A percentile compares a stretch with the other conserved stretches of the same genome.
These are phyloP conservation scores for Tetranychus truncatus DNA, from an alignment of 2,888 invertebrate genomes.

Conservation along the genomic window DNA sequence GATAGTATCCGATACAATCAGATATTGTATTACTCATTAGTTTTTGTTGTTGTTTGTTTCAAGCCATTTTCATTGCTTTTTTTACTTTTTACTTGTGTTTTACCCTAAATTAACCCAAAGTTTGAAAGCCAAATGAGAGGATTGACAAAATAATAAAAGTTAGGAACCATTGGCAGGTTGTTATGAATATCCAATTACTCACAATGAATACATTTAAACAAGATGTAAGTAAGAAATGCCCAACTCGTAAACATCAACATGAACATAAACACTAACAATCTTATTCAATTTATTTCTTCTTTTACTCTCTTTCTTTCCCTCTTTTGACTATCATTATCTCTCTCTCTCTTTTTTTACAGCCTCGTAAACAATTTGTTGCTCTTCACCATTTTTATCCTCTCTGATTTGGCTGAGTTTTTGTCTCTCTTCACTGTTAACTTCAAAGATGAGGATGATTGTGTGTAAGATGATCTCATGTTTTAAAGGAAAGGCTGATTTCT, in stretches of 20 bases:
- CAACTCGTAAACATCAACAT: neutral
- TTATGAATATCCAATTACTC: neutral
- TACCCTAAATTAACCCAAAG: neutral
- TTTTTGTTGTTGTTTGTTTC: too few species aligned
- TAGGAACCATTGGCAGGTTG: neutral
- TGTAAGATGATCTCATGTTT: too few species aligned
- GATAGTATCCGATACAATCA: too few species aligned
- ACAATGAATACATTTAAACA: neutral
- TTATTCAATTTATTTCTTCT: neutral
- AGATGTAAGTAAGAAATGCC: neutral
- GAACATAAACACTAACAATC: neutral
- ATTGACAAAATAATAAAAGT: neutral
- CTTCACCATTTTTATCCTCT: neutral
- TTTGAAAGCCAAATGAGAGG: neutral
- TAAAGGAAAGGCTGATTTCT: too few species aligned
- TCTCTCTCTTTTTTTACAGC: neutral
- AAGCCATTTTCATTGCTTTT: too few species aligned
- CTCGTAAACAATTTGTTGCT: constrained; percentile 1
- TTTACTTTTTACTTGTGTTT: too few species aligned
- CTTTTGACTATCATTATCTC: neutral
- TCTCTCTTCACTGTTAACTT: neutral
- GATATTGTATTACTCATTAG: too few species aligned
- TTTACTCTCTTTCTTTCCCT: neutral
- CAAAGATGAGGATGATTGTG: neutral
- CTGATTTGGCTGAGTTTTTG: neutral